These are phyloP conservation scores for Sinodicranocentrus sp. DNA, from an alignment of 2,888 invertebrate genomes.

Conservation along the genomic window DNA sequence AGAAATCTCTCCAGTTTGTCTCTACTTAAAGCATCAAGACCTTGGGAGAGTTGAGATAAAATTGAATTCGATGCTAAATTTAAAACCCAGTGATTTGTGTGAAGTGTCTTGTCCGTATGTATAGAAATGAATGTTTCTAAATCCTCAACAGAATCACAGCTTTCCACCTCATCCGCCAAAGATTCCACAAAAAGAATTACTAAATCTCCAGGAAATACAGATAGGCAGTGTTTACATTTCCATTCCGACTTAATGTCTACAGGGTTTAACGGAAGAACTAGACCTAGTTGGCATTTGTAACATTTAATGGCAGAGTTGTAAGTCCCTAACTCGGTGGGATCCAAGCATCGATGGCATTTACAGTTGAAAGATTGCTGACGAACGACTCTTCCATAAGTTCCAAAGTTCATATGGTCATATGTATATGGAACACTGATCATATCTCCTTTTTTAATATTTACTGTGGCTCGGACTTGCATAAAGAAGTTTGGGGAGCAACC, in stretches of 20 bases:
- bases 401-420: conserved; percentile 51
- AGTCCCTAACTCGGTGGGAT: conserved; percentile 57
- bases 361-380: conserved; percentile 61
- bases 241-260: conserved; percentile 49
- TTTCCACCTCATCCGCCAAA: conserved; percentile 68
- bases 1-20: conserved; percentile 61
- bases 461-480: conserved; percentile 53
- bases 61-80: conserved; percentile 77
- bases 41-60: conserved; percentile 50
- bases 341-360: conserved; percentile 50
- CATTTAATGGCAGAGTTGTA: conserved; percentile 56
- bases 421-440: conserved; percentile 61
- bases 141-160: conserved; percentile 81
- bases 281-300: conserved; percentile 53
- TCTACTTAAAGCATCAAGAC: conserved; percentile 34
- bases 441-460: conserved; percentile 54
- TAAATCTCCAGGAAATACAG: conserved; percentile 82
- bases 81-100: conserved; percentile 78
- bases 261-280: conserved; percentile 36
- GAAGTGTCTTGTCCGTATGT: conserved; percentile 83
- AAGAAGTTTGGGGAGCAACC: conserved; percentile 21
- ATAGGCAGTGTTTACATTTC: conserved; percentile 80
- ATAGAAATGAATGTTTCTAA: conserved; percentile 84
- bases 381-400: conserved; percentile 55
- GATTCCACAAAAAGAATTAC: conserved; percentile 77